Evolutionary conservation across 2,113 vertebrate species (phyloP).

Genomic region (Antechinus flavipes): DNA sequence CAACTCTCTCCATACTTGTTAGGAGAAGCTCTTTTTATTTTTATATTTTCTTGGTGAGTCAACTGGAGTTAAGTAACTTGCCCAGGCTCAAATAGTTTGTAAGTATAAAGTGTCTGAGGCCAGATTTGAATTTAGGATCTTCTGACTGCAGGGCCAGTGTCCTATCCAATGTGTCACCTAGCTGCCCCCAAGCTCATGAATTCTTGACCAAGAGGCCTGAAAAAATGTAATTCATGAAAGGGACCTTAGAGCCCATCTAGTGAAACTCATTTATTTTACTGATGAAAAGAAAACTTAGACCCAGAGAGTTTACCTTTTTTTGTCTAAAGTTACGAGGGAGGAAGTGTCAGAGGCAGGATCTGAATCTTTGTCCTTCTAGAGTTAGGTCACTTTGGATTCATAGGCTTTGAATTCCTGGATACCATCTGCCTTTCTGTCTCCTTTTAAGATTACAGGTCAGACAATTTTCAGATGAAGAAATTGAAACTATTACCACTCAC

Average conservation of each 20-base stretch:
- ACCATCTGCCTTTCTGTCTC: background rate
- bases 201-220: background rate
- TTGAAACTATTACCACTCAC: too few relatives aligned
- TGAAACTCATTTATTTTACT: background rate
- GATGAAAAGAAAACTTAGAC: background rate
- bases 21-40: background rate
- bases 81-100: too few relatives aligned
- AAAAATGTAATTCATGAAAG: background rate
- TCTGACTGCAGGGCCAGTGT: too few relatives aligned
- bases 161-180: too few relatives aligned
- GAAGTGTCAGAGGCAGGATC: background rate
- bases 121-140: too few relatives aligned
- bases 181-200: background rate
- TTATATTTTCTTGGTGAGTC: too few relatives aligned
- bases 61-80: too few relatives aligned
- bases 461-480: too few relatives aligned
- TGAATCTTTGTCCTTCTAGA: background rate
- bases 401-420: background rate
- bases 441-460: background rate
- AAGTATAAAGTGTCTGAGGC: too few relatives aligned
- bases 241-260: background rate
- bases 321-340: background rate
- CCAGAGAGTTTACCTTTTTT: background rate
- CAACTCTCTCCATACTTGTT: background rate
- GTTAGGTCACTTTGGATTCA: background rate